phyloP scores from a whole-genome alignment of 1,140 invertebrate species.

The Diploscapter pachys region DNA sequence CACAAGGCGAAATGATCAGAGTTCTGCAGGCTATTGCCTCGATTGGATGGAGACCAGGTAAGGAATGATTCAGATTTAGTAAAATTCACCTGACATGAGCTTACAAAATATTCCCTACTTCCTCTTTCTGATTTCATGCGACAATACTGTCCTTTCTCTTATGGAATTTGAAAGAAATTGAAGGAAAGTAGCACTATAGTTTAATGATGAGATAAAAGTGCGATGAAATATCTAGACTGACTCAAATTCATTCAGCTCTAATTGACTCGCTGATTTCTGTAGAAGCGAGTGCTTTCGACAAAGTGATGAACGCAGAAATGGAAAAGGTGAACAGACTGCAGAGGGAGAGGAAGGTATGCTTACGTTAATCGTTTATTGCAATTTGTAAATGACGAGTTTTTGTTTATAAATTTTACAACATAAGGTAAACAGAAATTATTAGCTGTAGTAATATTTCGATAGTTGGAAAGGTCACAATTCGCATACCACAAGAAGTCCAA shows the following conservation, averaged over 20 bases:
- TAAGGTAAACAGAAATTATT: no score
- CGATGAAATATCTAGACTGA: background rate
- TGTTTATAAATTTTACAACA: no score
- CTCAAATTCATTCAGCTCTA: slow-evolving; percentile 9
- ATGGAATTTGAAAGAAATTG: slow-evolving; percentile 4
- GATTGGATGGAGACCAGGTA: slow-evolving; percentile 19
- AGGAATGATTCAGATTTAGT: slow-evolving; percentile 6
- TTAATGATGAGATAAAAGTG: no score
- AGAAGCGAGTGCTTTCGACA: slow-evolving; percentile 19
- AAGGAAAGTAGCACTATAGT: background rate
- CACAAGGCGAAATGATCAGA: slow-evolving; percentile 23
- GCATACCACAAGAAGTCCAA: no score
- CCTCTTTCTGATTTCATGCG: no score
- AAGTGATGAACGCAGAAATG: slow-evolving; percentile 22
- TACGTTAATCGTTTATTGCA: background rate
- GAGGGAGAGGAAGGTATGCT: slow-evolving; percentile 22
- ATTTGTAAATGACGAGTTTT: no score
- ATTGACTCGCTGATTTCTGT: slow-evolving; percentile 17
- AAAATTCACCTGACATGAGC: background rate
- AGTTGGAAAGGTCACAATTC: no score
- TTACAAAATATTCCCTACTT: background rate
- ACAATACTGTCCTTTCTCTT: no score
- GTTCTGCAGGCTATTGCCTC: slow-evolving; percentile 24
- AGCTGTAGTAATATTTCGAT: no score
- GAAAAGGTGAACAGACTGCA: slow-evolving; percentile 23